Evolutionary conservation across 2,797 vertebrate species (phyloP), one percentile per base, ranked within the genome.

Genomic region (Echeneis naucrates): DNA sequence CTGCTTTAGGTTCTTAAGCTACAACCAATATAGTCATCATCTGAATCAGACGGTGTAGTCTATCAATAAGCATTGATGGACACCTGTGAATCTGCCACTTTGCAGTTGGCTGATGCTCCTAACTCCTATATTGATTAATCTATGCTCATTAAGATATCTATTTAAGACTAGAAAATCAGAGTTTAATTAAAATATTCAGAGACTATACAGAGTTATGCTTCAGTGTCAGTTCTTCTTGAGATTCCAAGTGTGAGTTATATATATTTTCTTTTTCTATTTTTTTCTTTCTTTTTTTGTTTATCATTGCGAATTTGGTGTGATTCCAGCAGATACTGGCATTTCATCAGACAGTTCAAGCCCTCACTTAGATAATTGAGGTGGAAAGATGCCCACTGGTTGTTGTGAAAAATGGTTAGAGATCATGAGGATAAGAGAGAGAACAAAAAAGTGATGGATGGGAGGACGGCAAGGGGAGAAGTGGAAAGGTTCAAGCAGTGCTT

Each of bases 1-100:
- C 81, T 92, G 89, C 92, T 93, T 93, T 93, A 89, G 91, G 84
- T 80, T 88, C 56, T 82, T 84, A 87, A 89, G 71, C 80, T 78
- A 77, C 75, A 83, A 69, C 88, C 80, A 83, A 78, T 90, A 77
- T 77, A 69, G 48, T 74, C 72, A 45, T 86, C 59, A 37, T 69
- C 40, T 26, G 33, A 81, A 77, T 80, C 68, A 42, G 76, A 13
- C 54, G 14, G 55, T 27, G 4, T 61, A 48, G 70, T 75, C 69
- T 24, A 68, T 83, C 80, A 70, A 69, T 81, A 71, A 42, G 16
- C 52, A 69, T 26, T 63, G 75, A 82, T 68, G 40, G 68, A 81
- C 80, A 70, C 56, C 63, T 66, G 47, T 66, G 61, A 68, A 68
- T 78, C 52, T 1, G 69, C 53, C 47, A 59, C 33, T 45, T 44